phyloP scores from a whole-genome alignment of 2,797 vertebrate species.

The Pogonophryne albipinna region DNA sequence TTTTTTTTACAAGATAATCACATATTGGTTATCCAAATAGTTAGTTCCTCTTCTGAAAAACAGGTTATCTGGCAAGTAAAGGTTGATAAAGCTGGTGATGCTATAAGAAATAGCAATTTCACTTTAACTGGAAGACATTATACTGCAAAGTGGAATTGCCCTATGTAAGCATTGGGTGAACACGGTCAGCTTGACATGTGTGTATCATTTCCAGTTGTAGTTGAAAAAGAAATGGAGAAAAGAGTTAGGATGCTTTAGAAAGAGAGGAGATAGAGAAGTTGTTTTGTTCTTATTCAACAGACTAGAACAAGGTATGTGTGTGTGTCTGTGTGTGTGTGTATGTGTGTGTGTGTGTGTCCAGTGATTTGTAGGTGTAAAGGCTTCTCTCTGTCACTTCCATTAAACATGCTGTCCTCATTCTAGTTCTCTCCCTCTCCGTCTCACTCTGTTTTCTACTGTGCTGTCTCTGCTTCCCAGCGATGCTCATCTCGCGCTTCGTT shows the following conservation, averaged over 20 bases:
- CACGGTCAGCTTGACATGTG: too few relatives aligned
- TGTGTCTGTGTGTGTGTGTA: slow-evolving; percentile 33
- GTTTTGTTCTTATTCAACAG: slow-evolving; percentile 41
- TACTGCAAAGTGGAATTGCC: too few relatives aligned
- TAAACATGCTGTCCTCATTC: slow-evolving; percentile 57
- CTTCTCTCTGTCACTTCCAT: slow-evolving; percentile 55
- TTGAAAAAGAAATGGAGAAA: neutral
- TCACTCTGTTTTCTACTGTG: slow-evolving; percentile 24
- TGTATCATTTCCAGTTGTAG: too few relatives aligned
- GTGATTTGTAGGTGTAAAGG: slow-evolving; percentile 54
- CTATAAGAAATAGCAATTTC: too few relatives aligned
- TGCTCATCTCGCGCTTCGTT: slow-evolving; percentile 63
- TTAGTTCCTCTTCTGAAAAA: too few relatives aligned
- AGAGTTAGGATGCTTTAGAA: slow-evolving; percentile 14
- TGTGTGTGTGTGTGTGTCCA: slow-evolving; percentile 28
- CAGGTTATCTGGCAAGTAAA: too few relatives aligned
- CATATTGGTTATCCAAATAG: too few relatives aligned
- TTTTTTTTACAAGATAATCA: too few relatives aligned
- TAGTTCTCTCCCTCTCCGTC: slow-evolving; percentile 28
- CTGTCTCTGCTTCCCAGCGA: slow-evolving; percentile 26
- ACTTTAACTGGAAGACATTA: too few relatives aligned
- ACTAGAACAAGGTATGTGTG: slow-evolving; percentile 10
- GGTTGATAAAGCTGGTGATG: too few relatives aligned
- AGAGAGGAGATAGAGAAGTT: slow-evolving; percentile 15
- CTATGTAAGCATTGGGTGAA: too few relatives aligned